A percentile compares a stretch with the other conserved stretches of the same genome.
These are phyloP conservation scores for Stramonita haemastoma DNA, from an alignment of 2,888 invertebrate genomes.

Conservation along the genomic window DNA sequence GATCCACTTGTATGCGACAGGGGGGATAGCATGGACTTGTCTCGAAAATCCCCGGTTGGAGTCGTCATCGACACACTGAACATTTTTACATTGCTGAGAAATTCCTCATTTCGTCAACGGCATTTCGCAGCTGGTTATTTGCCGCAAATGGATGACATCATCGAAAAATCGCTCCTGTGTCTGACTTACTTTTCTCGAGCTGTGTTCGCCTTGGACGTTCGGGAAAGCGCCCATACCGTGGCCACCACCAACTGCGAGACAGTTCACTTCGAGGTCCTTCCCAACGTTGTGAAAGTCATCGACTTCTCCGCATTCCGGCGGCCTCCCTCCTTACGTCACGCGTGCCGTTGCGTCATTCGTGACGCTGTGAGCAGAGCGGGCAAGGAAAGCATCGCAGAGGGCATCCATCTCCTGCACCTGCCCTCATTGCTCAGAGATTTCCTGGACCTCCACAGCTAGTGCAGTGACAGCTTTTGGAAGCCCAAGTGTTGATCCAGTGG, in stretches of 20 bases:
- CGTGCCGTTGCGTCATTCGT: constrained; percentile 32
- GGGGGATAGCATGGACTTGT: constrained; percentile 1
- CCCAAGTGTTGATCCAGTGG: neutral
- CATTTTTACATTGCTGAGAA: neutral
- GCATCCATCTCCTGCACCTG: neutral
- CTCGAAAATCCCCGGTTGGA: neutral
- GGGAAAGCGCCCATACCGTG: constrained; percentile 17
- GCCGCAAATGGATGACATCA: neutral
- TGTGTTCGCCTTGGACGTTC: constrained; percentile 21
- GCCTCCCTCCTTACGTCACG: constrained; percentile 29
- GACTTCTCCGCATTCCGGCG: neutral
- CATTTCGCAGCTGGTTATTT: too few species aligned
- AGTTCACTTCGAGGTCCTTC: constrained; percentile 21
- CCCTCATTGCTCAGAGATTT: neutral
- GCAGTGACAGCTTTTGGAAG: neutral
- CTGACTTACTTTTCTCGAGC: constrained; percentile 27
- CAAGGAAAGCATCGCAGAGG: neutral
- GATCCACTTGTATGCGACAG: constrained; percentile 17
- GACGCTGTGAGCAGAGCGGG: constrained; percentile 8
- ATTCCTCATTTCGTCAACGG: neutral
- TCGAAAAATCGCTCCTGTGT: neutral
- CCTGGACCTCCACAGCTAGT: neutral
- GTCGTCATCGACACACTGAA: constrained; percentile 21
- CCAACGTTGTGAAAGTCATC: neutral
- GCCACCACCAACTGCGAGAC: neutral